Evolutionary conservation across 2,888 invertebrate genomes (phyloP).

Genomic region (Alcis repandata): DNA sequence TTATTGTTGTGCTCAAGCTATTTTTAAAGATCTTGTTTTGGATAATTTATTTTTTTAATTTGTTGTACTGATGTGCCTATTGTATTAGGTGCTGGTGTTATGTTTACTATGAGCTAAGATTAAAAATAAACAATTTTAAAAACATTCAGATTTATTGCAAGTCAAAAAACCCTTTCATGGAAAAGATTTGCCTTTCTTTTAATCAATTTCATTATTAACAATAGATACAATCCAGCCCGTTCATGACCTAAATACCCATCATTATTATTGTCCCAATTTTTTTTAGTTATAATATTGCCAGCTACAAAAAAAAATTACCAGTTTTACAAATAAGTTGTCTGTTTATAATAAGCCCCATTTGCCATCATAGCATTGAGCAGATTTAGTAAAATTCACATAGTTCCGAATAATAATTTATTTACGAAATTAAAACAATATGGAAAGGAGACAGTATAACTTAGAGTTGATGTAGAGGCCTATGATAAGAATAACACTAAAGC

Average conservation of each 20-base stretch:
- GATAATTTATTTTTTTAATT: conserved; percentile 11
- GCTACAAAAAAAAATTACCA: too few species aligned
- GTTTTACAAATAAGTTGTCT: too few species aligned
- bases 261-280: too few species aligned
- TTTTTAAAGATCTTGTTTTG: conserved; percentile 20
- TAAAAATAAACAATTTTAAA: neutral
- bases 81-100: neutral
- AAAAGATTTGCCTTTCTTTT: too few species aligned
- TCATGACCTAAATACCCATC: too few species aligned
- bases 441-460: conserved; percentile 64
- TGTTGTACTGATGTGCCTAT: neutral
- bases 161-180: too few species aligned
- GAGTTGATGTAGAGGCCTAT: conserved; percentile 63
- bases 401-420: conserved; percentile 79
- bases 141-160: too few species aligned
- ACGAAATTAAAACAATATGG: conserved; percentile 62
- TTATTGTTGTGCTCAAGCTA: conserved; percentile 9
- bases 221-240: too few species aligned
- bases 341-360: too few species aligned
- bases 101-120: neutral
- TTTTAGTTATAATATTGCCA: too few species aligned
- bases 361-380: too few species aligned
- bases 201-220: too few species aligned
- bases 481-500: conserved; percentile 67
- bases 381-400: conserved; percentile 15